phyloP scores from a whole-genome alignment of 2,888 invertebrate species.

The Epistrophella euchroma region DNA sequence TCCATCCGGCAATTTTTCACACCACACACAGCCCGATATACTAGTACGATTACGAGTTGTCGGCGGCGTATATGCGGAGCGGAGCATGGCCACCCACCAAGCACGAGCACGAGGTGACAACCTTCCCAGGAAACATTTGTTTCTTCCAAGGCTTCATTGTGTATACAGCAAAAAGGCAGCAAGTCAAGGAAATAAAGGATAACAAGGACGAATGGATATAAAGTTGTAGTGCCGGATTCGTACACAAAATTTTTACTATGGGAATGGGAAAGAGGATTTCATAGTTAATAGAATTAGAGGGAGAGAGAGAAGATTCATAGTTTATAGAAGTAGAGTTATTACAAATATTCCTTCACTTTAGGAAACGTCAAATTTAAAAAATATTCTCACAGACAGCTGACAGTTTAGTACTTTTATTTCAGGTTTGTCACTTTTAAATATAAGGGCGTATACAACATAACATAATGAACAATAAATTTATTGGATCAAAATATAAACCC shows the following conservation, averaged over 20 bases:
- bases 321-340: neutral
- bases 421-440: no score
- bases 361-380: neutral
- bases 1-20: constrained; percentile 59
- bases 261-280: no score
- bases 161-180: neutral
- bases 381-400: neutral
- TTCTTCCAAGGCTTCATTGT: constrained; percentile 41
- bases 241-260: neutral
- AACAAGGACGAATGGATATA: constrained; percentile 18
- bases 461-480: no score
- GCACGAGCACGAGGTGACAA: constrained; percentile 42
- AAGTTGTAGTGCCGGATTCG: neutral
- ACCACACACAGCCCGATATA: neutral
- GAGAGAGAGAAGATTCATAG: no score
- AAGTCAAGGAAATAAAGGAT: constrained; percentile 44
- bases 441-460: no score
- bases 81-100: constrained; percentile 16
- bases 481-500: no score
- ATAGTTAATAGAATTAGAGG: no score
- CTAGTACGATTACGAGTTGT: neutral
- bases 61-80: no score
- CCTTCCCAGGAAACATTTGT: constrained; percentile 37
- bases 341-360: neutral
- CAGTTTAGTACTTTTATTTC: neutral